Percentiles rank a stretch among this genome's conserved stretches.
Conservation (phyloP, 2,888 invertebrate species). For the Tenthredo mesomela region DNA sequence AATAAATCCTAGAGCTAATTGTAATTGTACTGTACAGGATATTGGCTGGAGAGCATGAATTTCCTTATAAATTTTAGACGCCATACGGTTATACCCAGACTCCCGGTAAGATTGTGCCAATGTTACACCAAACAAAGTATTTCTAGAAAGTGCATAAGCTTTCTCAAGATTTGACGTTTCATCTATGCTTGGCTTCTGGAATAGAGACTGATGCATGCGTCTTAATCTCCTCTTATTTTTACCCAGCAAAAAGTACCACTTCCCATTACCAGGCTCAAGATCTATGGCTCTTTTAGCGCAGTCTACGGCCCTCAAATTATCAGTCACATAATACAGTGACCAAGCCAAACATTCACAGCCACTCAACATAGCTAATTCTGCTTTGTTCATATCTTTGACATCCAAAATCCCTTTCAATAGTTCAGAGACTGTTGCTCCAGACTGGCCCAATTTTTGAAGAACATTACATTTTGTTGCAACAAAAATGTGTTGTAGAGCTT, state of each 20-base stretch:
- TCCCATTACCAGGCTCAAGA: slow-evolving; percentile 23
- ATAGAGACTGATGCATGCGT: background rate
- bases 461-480: slow-evolving; percentile 22
- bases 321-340: slow-evolving; percentile 6
- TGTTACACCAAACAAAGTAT: slow-evolving; percentile 5
- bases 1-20: slow-evolving; percentile 29
- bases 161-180: background rate
- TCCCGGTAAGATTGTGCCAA: slow-evolving; percentile 22
- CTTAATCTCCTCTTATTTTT: background rate
- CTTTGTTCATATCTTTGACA: background rate
- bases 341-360: slow-evolving; percentile 18
- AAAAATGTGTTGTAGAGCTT: slow-evolving; percentile 15
- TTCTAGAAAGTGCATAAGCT: background rate
- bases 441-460: background rate
- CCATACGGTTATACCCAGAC: background rate
- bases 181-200: background rate
- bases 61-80: background rate
- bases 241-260: slow-evolving; percentile 31
- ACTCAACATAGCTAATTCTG: slow-evolving; percentile 11
- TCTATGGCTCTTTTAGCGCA: background rate
- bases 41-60: background rate
- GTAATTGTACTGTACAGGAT: slow-evolving; percentile 22
- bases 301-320: background rate
- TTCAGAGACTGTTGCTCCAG: background rate
- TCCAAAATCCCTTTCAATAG: slow-evolving; percentile 8